Conservation (phyloP, 2,113 vertebrate genomes). For the Oreocharis arfaki region DNA sequence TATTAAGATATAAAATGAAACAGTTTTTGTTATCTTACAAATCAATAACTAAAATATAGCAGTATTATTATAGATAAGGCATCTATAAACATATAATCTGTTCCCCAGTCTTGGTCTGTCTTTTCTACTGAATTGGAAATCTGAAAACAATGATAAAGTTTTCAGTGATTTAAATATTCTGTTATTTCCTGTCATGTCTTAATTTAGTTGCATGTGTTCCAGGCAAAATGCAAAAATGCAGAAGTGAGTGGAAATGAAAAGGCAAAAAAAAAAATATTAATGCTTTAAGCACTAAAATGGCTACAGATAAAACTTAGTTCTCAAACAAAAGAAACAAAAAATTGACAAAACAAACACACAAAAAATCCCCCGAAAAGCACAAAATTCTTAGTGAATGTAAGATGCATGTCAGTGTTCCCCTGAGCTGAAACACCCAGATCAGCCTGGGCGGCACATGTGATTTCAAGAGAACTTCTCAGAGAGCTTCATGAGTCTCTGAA, state of each 20-base stretch:
- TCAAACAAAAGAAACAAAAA: neutral
- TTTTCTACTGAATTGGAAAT: neutral
- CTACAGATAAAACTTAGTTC: neutral
- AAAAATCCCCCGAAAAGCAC: neutral
- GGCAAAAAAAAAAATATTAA: neutral
- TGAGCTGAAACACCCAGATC: neutral
- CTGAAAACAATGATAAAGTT: neutral
- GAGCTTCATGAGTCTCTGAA: neutral
- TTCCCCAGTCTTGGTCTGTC: neutral
- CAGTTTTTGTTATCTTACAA: neutral
- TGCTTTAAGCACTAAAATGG: neutral
- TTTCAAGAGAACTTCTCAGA: neutral
- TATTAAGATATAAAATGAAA: neutral
- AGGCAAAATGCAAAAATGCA: neutral
- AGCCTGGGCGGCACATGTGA: neutral
- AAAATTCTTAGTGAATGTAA: neutral
- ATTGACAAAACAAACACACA: neutral
- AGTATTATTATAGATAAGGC: neutral
- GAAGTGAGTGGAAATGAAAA: neutral
- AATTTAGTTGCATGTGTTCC: neutral
- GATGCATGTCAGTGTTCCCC: neutral
- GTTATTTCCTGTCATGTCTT: neutral
- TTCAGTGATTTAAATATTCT: neutral
- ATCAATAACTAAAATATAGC: neutral
- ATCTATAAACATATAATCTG: neutral